phyloP scores from a whole-genome alignment of 1,140 invertebrate species.

The Zaprionus capensis region DNA sequence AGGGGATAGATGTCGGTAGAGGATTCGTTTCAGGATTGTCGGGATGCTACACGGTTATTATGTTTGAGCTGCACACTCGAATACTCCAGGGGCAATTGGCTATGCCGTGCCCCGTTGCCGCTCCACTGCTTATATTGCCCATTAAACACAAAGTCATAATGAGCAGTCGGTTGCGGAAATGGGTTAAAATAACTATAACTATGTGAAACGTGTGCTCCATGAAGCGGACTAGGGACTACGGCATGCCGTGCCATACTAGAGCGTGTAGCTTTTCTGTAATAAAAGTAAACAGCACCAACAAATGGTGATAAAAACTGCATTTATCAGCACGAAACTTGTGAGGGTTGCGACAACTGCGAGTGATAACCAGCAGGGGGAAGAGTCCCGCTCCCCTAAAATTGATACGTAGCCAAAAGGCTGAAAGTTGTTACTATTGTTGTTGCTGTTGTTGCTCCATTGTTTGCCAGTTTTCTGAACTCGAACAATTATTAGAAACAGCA shows the following conservation, averaged over 20 bases:
- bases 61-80: constrained; percentile 70
- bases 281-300: constrained; percentile 68
- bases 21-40: constrained; percentile 18
- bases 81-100: constrained; percentile 71
- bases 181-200: constrained; percentile 77
- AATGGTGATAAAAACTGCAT: constrained; percentile 59
- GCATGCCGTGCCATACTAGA: neutral
- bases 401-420: constrained; percentile 24
- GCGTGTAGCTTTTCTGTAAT: constrained; percentile 57
- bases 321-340: constrained; percentile 59
- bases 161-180: constrained; percentile 75
- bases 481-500: constrained; percentile 36
- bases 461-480: constrained; percentile 36
- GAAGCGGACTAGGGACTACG: neutral
- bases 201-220: constrained; percentile 35
- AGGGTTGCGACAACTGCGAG: constrained; percentile 25
- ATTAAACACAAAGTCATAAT: constrained; percentile 82
- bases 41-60: constrained; percentile 60
- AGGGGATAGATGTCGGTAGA: neutral
- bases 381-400: constrained; percentile 21
- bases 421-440: constrained; percentile 11
- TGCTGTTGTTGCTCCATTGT: constrained; percentile 11
- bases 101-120: constrained; percentile 21
- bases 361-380: neutral
- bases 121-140: constrained; percentile 68